These are phyloP conservation scores for Ispidina lecontei DNA, from an alignment of 2,797 vertebrate species.

Conservation along the genomic window DNA sequence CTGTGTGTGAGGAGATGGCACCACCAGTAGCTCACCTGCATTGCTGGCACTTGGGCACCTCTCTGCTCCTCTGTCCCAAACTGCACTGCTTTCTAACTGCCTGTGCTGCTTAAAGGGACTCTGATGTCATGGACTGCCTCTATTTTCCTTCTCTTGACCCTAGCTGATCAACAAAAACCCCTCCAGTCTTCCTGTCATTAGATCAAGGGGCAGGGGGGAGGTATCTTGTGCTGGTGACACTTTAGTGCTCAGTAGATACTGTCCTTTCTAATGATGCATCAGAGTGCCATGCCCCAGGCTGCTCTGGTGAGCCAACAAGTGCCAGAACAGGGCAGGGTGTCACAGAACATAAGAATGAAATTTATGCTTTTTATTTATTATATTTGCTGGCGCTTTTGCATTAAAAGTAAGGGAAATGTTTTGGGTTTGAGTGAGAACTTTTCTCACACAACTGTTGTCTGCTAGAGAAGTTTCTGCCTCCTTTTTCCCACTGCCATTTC, in stretches of 20 bases:
- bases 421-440: neutral
- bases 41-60: fast-evolving
- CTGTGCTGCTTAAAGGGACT: neutral
- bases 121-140: neutral
- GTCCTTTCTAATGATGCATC: conserved; percentile 5
- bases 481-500: neutral
- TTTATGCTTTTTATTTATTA: neutral
- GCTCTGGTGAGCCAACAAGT: neutral
- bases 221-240: neutral
- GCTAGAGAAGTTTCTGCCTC: neutral
- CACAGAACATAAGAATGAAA: neutral
- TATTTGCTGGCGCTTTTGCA: neutral
- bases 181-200: neutral
- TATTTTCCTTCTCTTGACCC: neutral
- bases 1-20: neutral
- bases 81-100: neutral
- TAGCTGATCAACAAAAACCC: neutral
- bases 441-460: neutral
- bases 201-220: neutral
- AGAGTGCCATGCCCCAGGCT: neutral
- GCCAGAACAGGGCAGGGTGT: conserved; percentile 8
- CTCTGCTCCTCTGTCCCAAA: neutral
- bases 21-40: neutral
- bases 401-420: neutral
- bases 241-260: neutral